Evolutionary conservation across 2,113 vertebrate species (phyloP).

Genomic region (Bubo blakistoni): DNA sequence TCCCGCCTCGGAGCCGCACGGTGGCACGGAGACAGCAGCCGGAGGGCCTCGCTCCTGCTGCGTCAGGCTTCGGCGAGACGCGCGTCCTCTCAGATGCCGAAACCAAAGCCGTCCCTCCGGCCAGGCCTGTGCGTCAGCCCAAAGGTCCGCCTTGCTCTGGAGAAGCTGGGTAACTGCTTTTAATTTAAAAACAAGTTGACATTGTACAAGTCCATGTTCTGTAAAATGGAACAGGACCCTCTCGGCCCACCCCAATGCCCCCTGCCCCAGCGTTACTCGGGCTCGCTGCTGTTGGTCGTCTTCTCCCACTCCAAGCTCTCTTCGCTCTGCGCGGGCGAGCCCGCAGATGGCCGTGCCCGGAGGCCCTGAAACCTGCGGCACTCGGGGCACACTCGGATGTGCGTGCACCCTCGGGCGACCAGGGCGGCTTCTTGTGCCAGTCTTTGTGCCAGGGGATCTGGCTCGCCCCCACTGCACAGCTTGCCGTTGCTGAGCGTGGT

Average conservation of each 20-base stretch:
- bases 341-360: constrained; percentile 74
- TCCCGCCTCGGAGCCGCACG: neutral
- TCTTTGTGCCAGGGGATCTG: constrained; percentile 90
- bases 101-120: neutral
- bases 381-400: constrained; percentile 95
- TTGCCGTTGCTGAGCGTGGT: constrained; percentile 89
- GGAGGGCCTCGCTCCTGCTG: neutral
- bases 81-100: neutral
- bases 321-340: constrained; percentile 81
- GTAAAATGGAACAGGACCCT: constrained; percentile 60
- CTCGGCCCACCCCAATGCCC: neutral
- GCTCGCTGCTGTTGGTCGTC: constrained; percentile 93
- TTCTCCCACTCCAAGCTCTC: constrained; percentile 97
- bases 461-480: constrained; percentile 86
- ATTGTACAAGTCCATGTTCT: constrained; percentile 62
- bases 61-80: rapidly evolving
- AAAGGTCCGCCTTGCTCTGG: neutral
- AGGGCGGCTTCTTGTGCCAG: constrained; percentile 91
- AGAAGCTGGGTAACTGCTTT: constrained; percentile 54
- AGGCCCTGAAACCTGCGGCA: constrained; percentile 95
- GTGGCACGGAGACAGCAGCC: neutral
- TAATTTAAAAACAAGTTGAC: constrained; percentile 60
- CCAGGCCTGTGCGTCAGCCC: neutral
- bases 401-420: constrained; percentile 90
- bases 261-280: constrained; percentile 76